These are phyloP conservation scores for Drosophila macrospina DNA, from an alignment of 2,888 invertebrate species.

Conservation along the genomic window DNA sequence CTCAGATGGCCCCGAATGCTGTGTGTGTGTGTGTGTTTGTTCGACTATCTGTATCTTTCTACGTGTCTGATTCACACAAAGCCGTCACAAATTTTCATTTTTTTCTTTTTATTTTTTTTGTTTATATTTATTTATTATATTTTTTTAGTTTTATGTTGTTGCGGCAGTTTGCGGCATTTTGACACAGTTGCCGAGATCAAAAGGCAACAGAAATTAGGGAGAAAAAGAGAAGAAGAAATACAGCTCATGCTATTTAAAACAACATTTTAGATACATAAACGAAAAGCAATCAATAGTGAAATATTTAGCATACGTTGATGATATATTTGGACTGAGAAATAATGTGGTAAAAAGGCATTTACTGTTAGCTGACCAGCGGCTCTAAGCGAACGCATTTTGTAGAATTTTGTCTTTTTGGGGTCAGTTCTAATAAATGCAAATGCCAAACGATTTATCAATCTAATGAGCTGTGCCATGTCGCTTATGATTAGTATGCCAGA, in stretches of 20 bases:
- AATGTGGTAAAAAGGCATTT: constrained; percentile 12
- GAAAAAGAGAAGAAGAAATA: not conserved
- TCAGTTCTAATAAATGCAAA: constrained; percentile 42
- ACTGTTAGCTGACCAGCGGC: constrained; percentile 36
- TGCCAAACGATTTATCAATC: constrained; percentile 50
- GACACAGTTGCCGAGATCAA: constrained; percentile 50
- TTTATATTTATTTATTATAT: too few species aligned
- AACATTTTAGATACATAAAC: constrained; percentile 20
- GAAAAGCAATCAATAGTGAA: constrained; percentile 28
- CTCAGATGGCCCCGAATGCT: constrained; percentile 27
- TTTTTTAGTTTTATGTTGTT: constrained; percentile 31
- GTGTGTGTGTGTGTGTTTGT: constrained; percentile 1
- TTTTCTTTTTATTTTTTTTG: constrained; percentile 17
- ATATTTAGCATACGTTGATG: constrained; percentile 19
- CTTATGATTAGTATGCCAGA: constrained; percentile 4
- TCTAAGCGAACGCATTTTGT: constrained; percentile 10
- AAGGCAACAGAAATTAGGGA: constrained; percentile 28
- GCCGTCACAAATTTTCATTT: constrained; percentile 25
- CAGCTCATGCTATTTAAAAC: constrained; percentile 35
- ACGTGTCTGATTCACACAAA: constrained; percentile 42
- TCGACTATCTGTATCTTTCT: constrained; percentile 6
- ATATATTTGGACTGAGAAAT: constrained; percentile 7
- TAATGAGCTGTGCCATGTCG: constrained; percentile 26
- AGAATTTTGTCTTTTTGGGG: constrained; percentile 26
- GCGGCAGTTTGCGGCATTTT: constrained; percentile 54